These are phyloP conservation scores for Coregonus suidteri DNA, from an alignment of 2,797 vertebrate genomes.

Conservation along the genomic window DNA sequence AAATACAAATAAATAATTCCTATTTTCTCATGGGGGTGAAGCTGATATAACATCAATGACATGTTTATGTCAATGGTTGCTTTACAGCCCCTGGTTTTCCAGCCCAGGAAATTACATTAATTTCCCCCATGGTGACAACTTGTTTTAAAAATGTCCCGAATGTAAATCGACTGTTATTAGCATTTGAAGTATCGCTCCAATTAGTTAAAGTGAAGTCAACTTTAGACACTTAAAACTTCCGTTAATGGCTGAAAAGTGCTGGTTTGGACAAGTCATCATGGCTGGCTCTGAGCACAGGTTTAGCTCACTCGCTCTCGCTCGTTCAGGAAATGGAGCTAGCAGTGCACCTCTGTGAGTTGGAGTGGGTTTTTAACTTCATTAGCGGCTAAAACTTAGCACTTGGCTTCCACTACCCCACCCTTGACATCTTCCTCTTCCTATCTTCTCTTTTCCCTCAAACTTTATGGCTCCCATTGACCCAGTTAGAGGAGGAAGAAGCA, in stretches of 20 bases:
- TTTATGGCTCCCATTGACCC: slow-evolving; percentile 59
- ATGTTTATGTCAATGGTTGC: slow-evolving; percentile 45
- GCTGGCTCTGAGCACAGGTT: slow-evolving; percentile 13
- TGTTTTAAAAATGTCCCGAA: slow-evolving; percentile 26
- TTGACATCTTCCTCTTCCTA: slow-evolving; percentile 14
- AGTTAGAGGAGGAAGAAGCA: slow-evolving; percentile 61
- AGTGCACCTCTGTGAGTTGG: too few species aligned
- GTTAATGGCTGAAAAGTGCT: slow-evolving; percentile 47
- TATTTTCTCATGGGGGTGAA: slow-evolving; percentile 38
- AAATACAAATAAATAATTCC: too few species aligned
- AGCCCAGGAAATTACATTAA: slow-evolving; percentile 30
- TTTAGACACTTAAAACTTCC: slow-evolving; percentile 42
- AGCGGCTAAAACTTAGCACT: too few species aligned
- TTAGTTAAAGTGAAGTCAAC: slow-evolving; percentile 29
- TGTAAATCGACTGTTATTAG: slow-evolving; percentile 19
- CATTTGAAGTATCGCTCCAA: slow-evolving; percentile 34
- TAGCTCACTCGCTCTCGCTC: slow-evolving; percentile 37
- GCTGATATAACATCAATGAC: slow-evolving; percentile 32
- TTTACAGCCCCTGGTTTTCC: slow-evolving; percentile 20
- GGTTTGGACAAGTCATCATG: slow-evolving; percentile 36
- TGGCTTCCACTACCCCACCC: too few species aligned
- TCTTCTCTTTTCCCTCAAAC: slow-evolving; percentile 46
- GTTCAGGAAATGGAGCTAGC: slow-evolving; percentile 33
- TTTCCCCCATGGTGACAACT: slow-evolving; percentile 20
- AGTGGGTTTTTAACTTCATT: too few species aligned